Percentiles rank a stretch among this genome's conserved stretches.
phyloP scores from a whole-genome alignment of 2,888 invertebrate species.

The Keiferia lycopersicella region DNA sequence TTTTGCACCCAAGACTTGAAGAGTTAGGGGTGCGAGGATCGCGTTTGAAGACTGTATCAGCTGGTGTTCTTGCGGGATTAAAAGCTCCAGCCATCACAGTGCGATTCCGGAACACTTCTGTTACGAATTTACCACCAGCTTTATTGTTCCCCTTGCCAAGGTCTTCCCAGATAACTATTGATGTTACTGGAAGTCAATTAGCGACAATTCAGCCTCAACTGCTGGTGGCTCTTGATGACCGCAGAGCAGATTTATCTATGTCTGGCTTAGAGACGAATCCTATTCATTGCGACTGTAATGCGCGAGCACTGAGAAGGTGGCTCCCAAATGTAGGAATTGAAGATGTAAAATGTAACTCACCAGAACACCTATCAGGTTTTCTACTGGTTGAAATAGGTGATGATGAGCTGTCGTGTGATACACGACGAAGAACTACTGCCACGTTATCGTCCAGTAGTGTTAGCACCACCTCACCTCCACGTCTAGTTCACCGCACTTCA shows the following conservation, averaged over 20 bases:
- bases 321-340: constrained; percentile 84
- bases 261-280: constrained; percentile 90
- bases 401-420: constrained; percentile 90
- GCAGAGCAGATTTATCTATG: constrained; percentile 87
- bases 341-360: constrained; percentile 84
- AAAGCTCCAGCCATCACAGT: constrained; percentile 87
- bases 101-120: constrained; percentile 90
- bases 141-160: constrained; percentile 93
- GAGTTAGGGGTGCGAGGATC: constrained; percentile 88
- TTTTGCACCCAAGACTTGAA: constrained; percentile 88
- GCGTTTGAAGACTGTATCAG: constrained; percentile 88
- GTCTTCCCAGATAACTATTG: constrained; percentile 89
- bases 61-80: constrained; percentile 91
- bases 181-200: constrained; percentile 89
- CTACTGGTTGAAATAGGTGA: constrained; percentile 89
- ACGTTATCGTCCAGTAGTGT: constrained; percentile 65
- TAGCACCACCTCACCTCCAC: constrained; percentile 70
- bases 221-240: constrained; percentile 89
- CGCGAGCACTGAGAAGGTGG: constrained; percentile 90
- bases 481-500: constrained; percentile 82
- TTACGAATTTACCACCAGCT: constrained; percentile 89
- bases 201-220: constrained; percentile 89
- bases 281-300: constrained; percentile 92
- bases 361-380: constrained; percentile 85
- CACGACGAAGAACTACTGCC: constrained; percentile 78